Percentiles rank a stretch among this genome's conserved stretches.
phyloP scores from a whole-genome alignment of 1,140 invertebrate species.

The Pygmarrhopalites habei region DNA sequence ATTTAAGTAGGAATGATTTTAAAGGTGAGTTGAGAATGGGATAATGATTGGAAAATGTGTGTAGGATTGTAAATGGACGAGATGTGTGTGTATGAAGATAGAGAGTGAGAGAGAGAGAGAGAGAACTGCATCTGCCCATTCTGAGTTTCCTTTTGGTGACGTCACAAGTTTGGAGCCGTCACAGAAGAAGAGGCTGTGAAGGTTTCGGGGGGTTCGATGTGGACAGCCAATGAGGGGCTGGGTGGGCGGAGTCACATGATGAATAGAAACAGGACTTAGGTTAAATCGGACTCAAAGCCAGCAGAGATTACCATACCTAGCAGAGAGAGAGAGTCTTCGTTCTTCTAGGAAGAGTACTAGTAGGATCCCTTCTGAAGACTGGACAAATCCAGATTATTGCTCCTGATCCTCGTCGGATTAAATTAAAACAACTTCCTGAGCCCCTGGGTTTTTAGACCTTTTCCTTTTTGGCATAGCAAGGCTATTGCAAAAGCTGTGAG shows the following conservation, averaged over 20 bases:
- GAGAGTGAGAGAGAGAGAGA: no score
- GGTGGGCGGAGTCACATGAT: not conserved
- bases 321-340: slow-evolving; percentile 18
- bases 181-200: no score
- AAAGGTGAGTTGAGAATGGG: no score
- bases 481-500: no score
- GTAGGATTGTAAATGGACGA: no score
- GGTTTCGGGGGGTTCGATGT: no score
- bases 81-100: no score
- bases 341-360: slow-evolving; percentile 16
- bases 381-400: slow-evolving; percentile 21
- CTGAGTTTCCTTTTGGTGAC: no score
- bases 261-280: slow-evolving; percentile 17
- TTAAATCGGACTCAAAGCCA: slow-evolving; percentile 20
- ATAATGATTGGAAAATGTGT: no score
- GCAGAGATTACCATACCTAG: slow-evolving; percentile 21
- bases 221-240: no score
- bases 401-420: slow-evolving; percentile 20
- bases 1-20: no score
- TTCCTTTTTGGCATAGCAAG: slow-evolving; percentile 19
- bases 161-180: no score
- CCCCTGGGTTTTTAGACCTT: slow-evolving; percentile 20
- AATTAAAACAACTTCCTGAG: slow-evolving; percentile 21
- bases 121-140: not conserved
- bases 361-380: slow-evolving; percentile 18